These are phyloP conservation scores for Drosophila grimshawi DNA, from an alignment of 1,140 invertebrate species.

Conservation along the genomic window DNA sequence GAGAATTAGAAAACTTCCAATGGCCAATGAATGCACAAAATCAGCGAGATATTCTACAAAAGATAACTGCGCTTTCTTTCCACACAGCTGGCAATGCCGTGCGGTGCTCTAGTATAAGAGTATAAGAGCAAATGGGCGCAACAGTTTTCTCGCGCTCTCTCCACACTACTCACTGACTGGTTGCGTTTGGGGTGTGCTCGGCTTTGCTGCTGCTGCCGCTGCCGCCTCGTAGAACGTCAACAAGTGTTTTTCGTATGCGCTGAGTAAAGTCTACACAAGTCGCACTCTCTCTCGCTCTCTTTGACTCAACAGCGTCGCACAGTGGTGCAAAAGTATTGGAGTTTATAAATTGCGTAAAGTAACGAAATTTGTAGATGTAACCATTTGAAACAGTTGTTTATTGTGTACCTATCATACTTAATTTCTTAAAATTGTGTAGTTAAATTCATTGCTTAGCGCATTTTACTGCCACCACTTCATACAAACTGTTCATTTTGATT, in stretches of 20 bases:
- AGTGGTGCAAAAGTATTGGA: slow-evolving; percentile 13
- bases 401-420: neutral
- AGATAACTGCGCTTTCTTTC: slow-evolving; percentile 75
- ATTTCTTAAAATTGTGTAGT: neutral
- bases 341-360: neutral
- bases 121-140: slow-evolving; percentile 63
- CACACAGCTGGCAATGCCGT: slow-evolving; percentile 58
- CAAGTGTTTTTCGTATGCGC: slow-evolving; percentile 65
- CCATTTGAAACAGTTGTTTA: neutral
- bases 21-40: slow-evolving; percentile 24
- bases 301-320: slow-evolving; percentile 36
- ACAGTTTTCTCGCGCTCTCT: slow-evolving; percentile 63
- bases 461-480: neutral
- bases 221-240: slow-evolving; percentile 51
- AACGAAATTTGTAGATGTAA: neutral
- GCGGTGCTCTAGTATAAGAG: slow-evolving; percentile 12
- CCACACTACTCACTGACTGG: slow-evolving; percentile 8
- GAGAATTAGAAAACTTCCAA: neutral
- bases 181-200: slow-evolving; percentile 45
- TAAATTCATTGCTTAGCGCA: neutral
- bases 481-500: neutral
- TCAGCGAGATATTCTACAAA: slow-evolving; percentile 64
- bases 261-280: slow-evolving; percentile 50
- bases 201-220: neutral
- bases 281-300: slow-evolving; percentile 34